Evolutionary conservation across 2,113 vertebrate species (phyloP).

Genomic region (Chaenogobius annularis): DNA sequence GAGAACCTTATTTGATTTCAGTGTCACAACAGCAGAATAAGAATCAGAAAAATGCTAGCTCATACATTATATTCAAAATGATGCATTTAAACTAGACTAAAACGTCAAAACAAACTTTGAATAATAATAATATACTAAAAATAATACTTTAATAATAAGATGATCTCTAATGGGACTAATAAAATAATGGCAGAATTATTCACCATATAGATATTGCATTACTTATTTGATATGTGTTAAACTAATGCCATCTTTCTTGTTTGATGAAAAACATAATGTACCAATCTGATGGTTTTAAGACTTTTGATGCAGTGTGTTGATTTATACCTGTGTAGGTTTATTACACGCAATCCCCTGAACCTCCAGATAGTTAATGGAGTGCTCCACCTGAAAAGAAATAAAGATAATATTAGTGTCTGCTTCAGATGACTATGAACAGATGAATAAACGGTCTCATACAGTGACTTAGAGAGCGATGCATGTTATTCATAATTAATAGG

Average conservation of each 20-base stretch:
- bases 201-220: too few species aligned
- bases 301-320: not conserved
- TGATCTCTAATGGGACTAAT: too few species aligned
- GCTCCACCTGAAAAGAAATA: constrained; percentile 83
- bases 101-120: not conserved
- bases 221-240: too few species aligned
- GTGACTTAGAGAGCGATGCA: not conserved
- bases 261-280: not conserved
- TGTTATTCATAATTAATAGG: not conserved
- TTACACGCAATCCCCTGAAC: constrained; percentile 91
- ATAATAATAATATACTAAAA: too few species aligned
- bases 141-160: too few species aligned
- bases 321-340: constrained; percentile 89
- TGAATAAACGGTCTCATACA: not conserved
- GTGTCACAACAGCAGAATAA: too few species aligned
- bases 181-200: too few species aligned
- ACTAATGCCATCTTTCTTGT: too few species aligned
- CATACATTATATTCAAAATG: too few species aligned
- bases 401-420: not conserved
- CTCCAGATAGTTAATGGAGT: constrained; percentile 96
- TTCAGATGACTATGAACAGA: not conserved
- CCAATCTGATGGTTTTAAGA: not conserved
- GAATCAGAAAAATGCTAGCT: too few species aligned
- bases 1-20: too few species aligned
- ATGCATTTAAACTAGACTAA: too few species aligned